phyloP scores from a whole-genome alignment of 2,113 vertebrate species.

The Coracopsis vasa region DNA sequence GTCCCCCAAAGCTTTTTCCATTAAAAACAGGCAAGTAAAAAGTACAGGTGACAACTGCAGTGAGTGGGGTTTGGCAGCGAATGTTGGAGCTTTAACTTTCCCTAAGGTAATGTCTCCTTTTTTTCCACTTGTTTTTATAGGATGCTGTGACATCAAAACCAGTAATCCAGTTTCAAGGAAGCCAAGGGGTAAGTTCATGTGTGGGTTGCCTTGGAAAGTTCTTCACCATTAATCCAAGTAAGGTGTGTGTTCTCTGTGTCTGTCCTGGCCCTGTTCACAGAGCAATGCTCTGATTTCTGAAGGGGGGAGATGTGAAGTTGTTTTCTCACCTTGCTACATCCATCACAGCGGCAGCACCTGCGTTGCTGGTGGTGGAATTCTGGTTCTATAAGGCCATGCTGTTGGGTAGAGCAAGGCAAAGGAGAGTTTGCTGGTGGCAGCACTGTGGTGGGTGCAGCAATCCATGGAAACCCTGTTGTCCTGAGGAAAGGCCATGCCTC shows the following conservation, averaged over 20 bases:
- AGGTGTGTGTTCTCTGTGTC: not conserved
- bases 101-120: not conserved
- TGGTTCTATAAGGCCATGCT: rapidly evolving
- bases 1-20: not conserved
- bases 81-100: not conserved
- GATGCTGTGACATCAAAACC: slow-evolving; percentile 82
- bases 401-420: not conserved
- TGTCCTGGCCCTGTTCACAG: not conserved
- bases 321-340: not conserved
- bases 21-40: not conserved
- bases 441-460: not conserved
- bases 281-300: not conserved
- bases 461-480: not conserved
- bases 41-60: not conserved
- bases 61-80: not conserved
- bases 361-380: not conserved
- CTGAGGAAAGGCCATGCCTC: rapidly evolving
- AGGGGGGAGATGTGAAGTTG: rapidly evolving
- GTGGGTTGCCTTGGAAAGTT: not conserved
- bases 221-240: not conserved
- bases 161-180: slow-evolving; percentile 93
- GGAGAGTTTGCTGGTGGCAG: not conserved
- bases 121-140: slow-evolving; percentile 62
- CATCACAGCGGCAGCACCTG: rapidly evolving
- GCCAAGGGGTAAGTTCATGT: slow-evolving; percentile 89